Evolutionary conservation across 2,888 invertebrate species (phyloP).

Genomic region (Chloroclysta siterata): DNA sequence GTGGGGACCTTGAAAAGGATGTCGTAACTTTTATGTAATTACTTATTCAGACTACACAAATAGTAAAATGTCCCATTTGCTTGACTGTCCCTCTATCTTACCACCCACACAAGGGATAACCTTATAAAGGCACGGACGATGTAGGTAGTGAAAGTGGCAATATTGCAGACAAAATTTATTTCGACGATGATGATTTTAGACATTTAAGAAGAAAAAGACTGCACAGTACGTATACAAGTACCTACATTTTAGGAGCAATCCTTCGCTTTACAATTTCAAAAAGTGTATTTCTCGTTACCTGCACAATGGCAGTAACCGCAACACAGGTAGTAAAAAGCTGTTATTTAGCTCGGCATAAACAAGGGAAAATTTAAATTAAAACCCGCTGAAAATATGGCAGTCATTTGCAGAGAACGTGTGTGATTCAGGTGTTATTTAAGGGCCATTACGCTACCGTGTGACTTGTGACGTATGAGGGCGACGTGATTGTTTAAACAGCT

Average conservation of each 20-base stretch:
- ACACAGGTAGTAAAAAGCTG: constrained; percentile 20
- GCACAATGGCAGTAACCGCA: constrained; percentile 15
- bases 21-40: too few relatives aligned
- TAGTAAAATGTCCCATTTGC: too few relatives aligned
- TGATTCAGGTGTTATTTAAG: constrained; percentile 67
- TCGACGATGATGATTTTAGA: too few relatives aligned
- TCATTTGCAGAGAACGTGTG: constrained; percentile 68
- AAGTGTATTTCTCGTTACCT: constrained; percentile 11
- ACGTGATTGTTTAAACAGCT: constrained; percentile 53
- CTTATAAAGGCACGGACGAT: too few relatives aligned
- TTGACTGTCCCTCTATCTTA: too few relatives aligned
- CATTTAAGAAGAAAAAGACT: background rate
- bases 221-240: background rate
- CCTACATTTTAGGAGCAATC: background rate
- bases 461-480: constrained; percentile 51
- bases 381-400: constrained; percentile 62
- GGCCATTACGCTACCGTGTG: constrained; percentile 49
- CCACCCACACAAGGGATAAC: too few relatives aligned
- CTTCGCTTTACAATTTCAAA: constrained; percentile 1
- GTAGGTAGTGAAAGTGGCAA: too few relatives aligned
- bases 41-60: too few relatives aligned
- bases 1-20: too few relatives aligned
- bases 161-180: too few relatives aligned
- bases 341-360: constrained; percentile 33
- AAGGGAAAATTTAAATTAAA: constrained; percentile 64